These are phyloP conservation scores for Lophius piscatorius DNA, from an alignment of 2,113 vertebrate genomes.

Conservation along the genomic window DNA sequence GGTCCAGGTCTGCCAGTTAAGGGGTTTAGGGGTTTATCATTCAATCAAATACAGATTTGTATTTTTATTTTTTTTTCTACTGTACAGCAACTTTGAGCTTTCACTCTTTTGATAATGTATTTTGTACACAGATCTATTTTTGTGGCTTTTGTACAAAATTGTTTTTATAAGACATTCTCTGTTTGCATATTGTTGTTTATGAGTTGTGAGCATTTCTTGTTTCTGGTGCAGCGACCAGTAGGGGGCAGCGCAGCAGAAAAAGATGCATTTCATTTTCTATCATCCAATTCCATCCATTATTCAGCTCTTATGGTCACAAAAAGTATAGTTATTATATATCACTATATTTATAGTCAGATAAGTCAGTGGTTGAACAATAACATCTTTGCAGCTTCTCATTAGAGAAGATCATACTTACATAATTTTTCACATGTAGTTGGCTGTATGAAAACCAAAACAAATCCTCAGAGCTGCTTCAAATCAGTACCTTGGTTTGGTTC, in stretches of 20 bases:
- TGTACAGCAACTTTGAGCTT: slow-evolving; percentile 46
- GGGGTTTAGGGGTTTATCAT: slow-evolving; percentile 50
- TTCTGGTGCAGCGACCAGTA: slow-evolving; percentile 29
- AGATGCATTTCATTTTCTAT: slow-evolving; percentile 26
- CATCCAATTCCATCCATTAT: slow-evolving; percentile 10
- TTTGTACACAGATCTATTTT: slow-evolving; percentile 76
- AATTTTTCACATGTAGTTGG: background rate
- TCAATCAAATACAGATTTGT: slow-evolving; percentile 34
- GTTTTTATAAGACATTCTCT: slow-evolving; percentile 50
- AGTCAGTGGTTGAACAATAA: background rate
- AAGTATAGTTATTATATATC: slow-evolving; percentile 12
- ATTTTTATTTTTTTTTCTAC: slow-evolving; percentile 35
- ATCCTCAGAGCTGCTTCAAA: slow-evolving; percentile 36
- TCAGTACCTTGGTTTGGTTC: background rate
- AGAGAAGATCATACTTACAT: background rate
- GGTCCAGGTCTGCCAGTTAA: slow-evolving; percentile 60
- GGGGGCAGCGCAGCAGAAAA: slow-evolving; percentile 65
- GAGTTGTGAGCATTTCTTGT: slow-evolving; percentile 19
- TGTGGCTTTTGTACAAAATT: slow-evolving; percentile 58
- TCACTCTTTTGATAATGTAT: slow-evolving; percentile 55
- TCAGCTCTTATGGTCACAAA: background rate
- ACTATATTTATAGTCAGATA: background rate
- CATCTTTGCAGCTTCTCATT: background rate
- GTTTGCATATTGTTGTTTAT: slow-evolving; percentile 40
- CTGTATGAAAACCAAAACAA: too few species aligned